Base-by-base conservation (phyloP, 2,797 vertebrate species). In the Brachyrhaphis roseni region DNA sequence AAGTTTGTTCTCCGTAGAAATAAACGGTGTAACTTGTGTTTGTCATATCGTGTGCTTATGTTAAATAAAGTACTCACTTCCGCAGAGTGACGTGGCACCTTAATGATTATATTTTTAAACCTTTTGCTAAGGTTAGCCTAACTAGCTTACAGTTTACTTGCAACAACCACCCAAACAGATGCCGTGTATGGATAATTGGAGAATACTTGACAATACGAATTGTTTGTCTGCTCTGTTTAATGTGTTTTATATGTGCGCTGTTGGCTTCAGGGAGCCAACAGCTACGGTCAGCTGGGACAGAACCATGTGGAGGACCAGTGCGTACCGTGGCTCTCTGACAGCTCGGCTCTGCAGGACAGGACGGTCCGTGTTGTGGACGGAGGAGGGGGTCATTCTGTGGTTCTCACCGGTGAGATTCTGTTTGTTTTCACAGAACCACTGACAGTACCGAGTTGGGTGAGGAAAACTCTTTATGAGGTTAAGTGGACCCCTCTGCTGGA, bases 271-370 rank as follows among this genome's bases (percentile, higher is more conserved):
- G 98, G 98, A 82, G 97, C 98, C 34, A 99, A 99, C 93, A 98
- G 97, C 91, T 97, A 97, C 36, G 98, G 98, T 23, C 98, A 99
- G 70, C 96, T 99, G 87, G 97, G 97, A 31, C 96, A 95, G 84
- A 96, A 96, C 59, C 94, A 97, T 93, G 95, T 84, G 75, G 96
- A 97, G 80, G 98, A 99, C 90, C 92, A 92, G 77, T 59, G 93
- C 10, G 80, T 87, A 72, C 97, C 98, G 18, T 91, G 91, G 90
- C 73, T 81, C 1, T 90, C 95, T 78, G 86, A 91, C 66, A 87
- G 82, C 76, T 92, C 90, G 31, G 89, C 91, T 81, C 88, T 92
- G 0, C 91, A 78, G 46, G 74, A 71, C 53, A 47, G 39, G 45
- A 79, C 83, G 3, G 53, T 97, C 72, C 92, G 83, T 80, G 84